Base-by-base conservation (phyloP, 2,888 invertebrate genomes). In the Heliconius charithonia region DNA sequence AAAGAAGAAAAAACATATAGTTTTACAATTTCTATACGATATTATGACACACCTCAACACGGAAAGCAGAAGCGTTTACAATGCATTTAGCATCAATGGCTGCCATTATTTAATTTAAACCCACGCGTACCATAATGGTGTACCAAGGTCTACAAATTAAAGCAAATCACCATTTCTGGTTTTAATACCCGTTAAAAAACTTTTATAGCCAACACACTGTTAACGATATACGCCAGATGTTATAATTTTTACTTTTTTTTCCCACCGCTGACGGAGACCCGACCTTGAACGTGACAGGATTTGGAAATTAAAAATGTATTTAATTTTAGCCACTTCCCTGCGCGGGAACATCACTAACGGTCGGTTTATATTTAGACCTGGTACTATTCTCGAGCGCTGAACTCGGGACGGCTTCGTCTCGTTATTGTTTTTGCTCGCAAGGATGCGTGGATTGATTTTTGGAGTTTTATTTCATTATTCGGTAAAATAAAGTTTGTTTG, bases 251-350 rank as follows among this genome's bases (percentile, higher is more conserved):
- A 87, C 82, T 85, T 86, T 83, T 82, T 87, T 87, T 87, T 86
- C n/a, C 81, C 74, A 83, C 81, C 83, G 87, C 82, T 87, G 88
- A 89, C 84, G 83, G 87, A 86, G 85, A 85, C 85, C 85, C 90
- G 93, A 92, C 94, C 94, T 94, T 94, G 94, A 94, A 92, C 92
- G 92, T 93, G 93, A 93, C 88, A 89, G 80, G 90, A 91, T 91
- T 91, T 84, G 88, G 92, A 92, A 88, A 90, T 90, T 91, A 89
- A 92, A 93, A 91, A 89, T 88, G 85, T 87, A 87, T 91, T 89
- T 88, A 87, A 89, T 89, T 91, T 90, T 92, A 90, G 92, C 90
- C 89, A 86, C 86, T 84, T 84, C 87, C 91, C 92, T 93, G 91
- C 92, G 92, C 92, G 91, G 89, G 91, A 89, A 91, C 91, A 90